Conservation (phyloP, 2,113 vertebrate species). For the Protobothrops flavoviridis region DNA sequence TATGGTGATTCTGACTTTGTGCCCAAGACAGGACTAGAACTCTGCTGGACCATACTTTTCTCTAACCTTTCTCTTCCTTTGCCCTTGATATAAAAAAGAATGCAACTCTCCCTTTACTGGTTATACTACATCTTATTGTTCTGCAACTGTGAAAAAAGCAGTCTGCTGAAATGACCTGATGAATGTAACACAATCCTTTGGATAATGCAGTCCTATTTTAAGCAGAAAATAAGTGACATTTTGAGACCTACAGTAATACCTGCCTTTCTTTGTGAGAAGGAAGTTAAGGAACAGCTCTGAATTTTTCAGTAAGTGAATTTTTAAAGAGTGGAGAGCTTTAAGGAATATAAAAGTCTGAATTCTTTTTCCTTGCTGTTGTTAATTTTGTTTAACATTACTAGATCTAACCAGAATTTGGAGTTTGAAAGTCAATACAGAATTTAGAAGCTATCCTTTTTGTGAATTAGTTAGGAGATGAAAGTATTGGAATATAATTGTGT, state of each 20-base stretch:
- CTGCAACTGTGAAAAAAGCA: background rate
- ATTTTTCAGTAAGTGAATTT: background rate
- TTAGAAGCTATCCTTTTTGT: slow-evolving; percentile 50
- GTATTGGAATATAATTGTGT: slow-evolving; percentile 50
- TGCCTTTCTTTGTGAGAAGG: background rate
- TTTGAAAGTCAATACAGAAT: slow-evolving; percentile 59
- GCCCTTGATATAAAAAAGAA: background rate
- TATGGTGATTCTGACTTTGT: background rate
- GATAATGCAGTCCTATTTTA: background rate
- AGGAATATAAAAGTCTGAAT: slow-evolving; percentile 8
- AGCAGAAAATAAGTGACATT: background rate
- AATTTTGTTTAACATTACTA: slow-evolving; percentile 26
- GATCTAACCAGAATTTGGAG: slow-evolving; percentile 4
- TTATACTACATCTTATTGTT: background rate
- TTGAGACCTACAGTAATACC: background rate
- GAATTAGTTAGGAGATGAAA: slow-evolving; percentile 47
- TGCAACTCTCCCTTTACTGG: background rate
- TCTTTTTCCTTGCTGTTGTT: slow-evolving; percentile 19
- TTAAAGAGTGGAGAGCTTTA: background rate
- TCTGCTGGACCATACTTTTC: background rate
- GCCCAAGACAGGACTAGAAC: background rate
- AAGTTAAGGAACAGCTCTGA: background rate
- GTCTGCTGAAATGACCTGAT: background rate
- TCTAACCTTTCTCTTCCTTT: background rate
- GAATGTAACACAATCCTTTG: background rate